phyloP scores from a whole-genome alignment of 2,797 vertebrate genomes.

The Leucoraja ocellata region DNA sequence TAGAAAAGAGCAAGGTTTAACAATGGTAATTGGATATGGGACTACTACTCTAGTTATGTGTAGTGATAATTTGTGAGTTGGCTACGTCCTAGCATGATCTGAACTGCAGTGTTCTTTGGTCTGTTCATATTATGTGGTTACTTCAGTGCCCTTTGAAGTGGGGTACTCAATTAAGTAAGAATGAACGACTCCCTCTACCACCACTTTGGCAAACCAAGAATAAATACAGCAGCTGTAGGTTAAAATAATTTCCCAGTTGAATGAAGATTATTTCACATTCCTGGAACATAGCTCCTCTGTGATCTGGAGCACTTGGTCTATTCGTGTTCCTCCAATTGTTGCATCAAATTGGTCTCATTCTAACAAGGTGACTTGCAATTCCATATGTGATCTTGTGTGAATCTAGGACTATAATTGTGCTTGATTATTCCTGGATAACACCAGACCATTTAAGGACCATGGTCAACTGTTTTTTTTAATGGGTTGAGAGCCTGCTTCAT shows the following conservation, averaged over 20 bases:
- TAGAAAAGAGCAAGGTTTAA: not conserved
- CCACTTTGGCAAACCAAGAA: not conserved
- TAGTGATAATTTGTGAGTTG: not conserved
- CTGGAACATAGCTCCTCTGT: not conserved
- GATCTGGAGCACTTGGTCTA: not conserved
- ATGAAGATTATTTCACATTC: not conserved
- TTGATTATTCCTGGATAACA: not conserved
- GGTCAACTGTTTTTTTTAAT: not conserved
- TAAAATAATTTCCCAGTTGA: not conserved
- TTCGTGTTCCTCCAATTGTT: not conserved
- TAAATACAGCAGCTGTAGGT: not conserved
- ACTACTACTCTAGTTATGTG: not conserved
- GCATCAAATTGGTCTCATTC: not conserved
- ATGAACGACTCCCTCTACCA: not conserved
- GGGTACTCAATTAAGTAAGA: not conserved
- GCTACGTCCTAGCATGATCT: not conserved
- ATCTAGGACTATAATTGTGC: not conserved
- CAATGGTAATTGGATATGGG: not conserved
- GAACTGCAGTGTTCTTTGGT: not conserved
- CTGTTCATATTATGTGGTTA: not conserved
- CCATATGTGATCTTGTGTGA: not conserved
- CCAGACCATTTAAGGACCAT: not conserved
- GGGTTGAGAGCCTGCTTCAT: not conserved
- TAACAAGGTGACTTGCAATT: not conserved
- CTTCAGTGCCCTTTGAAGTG: not conserved